phyloP scores from a whole-genome alignment of 2,888 invertebrate species.

The Drosophila glabriapex region DNA sequence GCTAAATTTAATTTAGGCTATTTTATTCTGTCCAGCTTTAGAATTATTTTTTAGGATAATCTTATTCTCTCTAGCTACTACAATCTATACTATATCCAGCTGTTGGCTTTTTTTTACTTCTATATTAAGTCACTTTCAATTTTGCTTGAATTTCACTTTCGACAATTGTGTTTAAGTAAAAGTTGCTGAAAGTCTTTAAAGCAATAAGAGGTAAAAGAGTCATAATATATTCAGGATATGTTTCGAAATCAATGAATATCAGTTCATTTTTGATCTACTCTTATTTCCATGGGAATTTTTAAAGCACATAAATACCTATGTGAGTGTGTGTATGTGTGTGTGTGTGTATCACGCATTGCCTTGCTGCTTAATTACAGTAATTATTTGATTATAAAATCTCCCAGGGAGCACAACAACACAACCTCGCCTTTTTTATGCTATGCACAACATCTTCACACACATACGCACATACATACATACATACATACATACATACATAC shows the following conservation, averaged over 20 bases:
- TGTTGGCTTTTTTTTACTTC: not conserved
- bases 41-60: not conserved
- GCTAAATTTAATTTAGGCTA: not conserved
- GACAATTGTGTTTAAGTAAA: not conserved
- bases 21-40: not conserved
- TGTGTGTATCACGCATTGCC: conserved; percentile 34
- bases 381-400: conserved; percentile 80
- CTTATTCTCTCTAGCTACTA: not conserved
- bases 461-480: not conserved
- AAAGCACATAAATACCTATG: not conserved
- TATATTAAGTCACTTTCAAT: not conserved
- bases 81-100: not conserved
- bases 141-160: not conserved
- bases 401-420: conserved; percentile 61
- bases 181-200: not conserved
- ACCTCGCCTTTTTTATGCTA: conserved; percentile 46
- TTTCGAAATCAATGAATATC: not conserved
- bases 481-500: conserved; percentile 6
- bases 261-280: not conserved
- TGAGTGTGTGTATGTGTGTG: not conserved
- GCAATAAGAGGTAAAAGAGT: not conserved
- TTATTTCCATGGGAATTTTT: conserved; percentile 25
- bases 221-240: conserved; percentile 61
- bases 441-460: conserved; percentile 23
- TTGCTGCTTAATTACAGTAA: conserved; percentile 72